Base-by-base conservation (phyloP, 1,140 invertebrate genomes). In the Nasonia giraulti region DNA sequence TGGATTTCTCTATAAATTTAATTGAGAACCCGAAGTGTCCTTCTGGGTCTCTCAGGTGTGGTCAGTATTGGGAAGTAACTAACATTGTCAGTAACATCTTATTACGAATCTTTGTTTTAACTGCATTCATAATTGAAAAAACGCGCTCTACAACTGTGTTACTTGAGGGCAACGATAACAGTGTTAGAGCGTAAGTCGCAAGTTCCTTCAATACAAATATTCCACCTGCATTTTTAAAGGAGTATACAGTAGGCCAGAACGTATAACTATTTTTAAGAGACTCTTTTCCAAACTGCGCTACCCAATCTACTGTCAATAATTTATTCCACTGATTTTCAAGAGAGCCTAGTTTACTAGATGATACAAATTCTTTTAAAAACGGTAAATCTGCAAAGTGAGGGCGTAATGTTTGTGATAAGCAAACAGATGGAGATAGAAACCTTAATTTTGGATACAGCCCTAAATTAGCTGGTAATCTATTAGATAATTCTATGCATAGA, bases 131-230 rank as follows among this genome's bases (percentile, higher is more conserved):
- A 6, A 87, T 47, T 1, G 44, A 47, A 47, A 47, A 47, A 12
- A 81, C 82, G 74, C 87, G 83, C 80, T 89, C 88, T 10, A 89
- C 87, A 8, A 86, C 87, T 11, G 87, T 88, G 79, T 89, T 89
- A 47, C 88, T 89, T 0, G 87, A 85, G 7, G 87, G 87, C 17
- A 90, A 86, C 27, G 80, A 81, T 31, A 90, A 47, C 11, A 86
- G 69, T 75, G 86, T 84, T 33, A 89, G 82, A 2, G 75, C 85
- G 20, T 84, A 76, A 4, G 50, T 17, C 11, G 87, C 87, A 11
- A 89, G 40, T 47, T 89, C 87, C 27, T 80, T 23, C 73, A 90
- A 90, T 55, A 85, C 78, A 20, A 20, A 69, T 14, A 62, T 47
- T 12, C 88, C 88, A 74, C 86, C 86, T 69, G 87, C 87, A 85